phyloP scores from a whole-genome alignment of 2,888 invertebrate species.

The Dynastes grantii region DNA sequence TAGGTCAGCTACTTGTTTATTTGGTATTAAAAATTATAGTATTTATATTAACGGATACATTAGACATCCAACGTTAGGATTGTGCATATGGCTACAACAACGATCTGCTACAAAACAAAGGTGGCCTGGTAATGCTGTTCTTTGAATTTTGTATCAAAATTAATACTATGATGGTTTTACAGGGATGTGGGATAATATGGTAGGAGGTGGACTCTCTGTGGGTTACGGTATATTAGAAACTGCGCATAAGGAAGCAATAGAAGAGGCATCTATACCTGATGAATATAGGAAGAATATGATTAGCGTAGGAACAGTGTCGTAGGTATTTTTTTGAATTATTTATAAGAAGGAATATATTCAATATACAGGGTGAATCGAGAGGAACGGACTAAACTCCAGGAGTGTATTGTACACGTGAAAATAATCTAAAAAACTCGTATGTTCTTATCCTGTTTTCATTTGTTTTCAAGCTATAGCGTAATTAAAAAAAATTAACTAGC shows the following conservation, averaged over 20 bases:
- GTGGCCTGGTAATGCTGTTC: conserved; percentile 81
- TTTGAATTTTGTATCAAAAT: conserved; percentile 33
- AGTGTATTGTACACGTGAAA: too few relatives aligned
- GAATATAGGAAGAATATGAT: conserved; percentile 84
- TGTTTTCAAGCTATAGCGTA: too few relatives aligned
- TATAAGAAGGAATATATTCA: background rate
- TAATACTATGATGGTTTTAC: conserved; percentile 37
- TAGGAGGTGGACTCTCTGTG: conserved; percentile 92
- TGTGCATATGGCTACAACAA: conserved; percentile 94
- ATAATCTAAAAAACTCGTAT: too few relatives aligned
- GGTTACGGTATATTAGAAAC: conserved; percentile 92
- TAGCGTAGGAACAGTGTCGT: conserved; percentile 89
- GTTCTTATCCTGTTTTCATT: too few relatives aligned
- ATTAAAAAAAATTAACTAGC: too few relatives aligned
- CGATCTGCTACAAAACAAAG: conserved; percentile 93
- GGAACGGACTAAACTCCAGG: too few relatives aligned
- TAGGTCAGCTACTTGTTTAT: conserved; percentile 92
- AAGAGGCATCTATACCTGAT: conserved; percentile 92
- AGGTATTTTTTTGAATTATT: conserved; percentile 62
- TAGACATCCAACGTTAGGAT: conserved; percentile 85
- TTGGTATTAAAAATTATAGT: conserved; percentile 95
- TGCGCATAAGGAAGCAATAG: conserved; percentile 93
- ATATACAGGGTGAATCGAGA: background rate
- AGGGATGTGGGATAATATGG: conserved; percentile 96
- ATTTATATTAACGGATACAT: conserved; percentile 96